Evolutionary conservation across 2,797 vertebrate species (phyloP).

Genomic region (Arrhamphus sclerolepis): DNA sequence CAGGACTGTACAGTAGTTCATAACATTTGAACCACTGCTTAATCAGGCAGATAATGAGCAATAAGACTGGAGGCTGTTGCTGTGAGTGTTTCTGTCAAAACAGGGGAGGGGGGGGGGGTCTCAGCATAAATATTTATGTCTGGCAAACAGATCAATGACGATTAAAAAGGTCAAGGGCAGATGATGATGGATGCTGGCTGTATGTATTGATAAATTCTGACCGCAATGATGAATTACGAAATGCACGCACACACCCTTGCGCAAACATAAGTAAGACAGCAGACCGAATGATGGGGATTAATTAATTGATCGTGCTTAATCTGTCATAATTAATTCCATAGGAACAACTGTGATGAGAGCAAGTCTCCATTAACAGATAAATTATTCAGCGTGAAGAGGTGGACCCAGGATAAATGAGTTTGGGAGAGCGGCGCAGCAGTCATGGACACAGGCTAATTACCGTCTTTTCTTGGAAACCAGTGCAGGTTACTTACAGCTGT

Average conservation of each 20-base stretch:
- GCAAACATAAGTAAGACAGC: conserved; percentile 16
- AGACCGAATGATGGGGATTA: conserved; percentile 69
- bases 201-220: conserved; percentile 72
- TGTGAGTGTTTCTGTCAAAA: conserved; percentile 47
- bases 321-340: conserved; percentile 79
- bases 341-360: conserved; percentile 73
- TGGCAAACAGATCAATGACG: conserved; percentile 76
- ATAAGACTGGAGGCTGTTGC: conserved; percentile 48
- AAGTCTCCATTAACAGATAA: conserved; percentile 72
- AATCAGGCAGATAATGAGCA: conserved; percentile 77
- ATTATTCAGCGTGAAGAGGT: conserved; percentile 73
- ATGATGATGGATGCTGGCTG: conserved; percentile 72
- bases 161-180: conserved; percentile 81
- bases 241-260: conserved; percentile 34
- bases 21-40: conserved; percentile 68
- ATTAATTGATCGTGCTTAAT: conserved; percentile 75
- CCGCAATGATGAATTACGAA: conserved; percentile 66
- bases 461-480: conserved; percentile 72
- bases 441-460: conserved; percentile 69
- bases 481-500: conserved; percentile 61
- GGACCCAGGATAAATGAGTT: conserved; percentile 69
- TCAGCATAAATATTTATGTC: conserved; percentile 76
- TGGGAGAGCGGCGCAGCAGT: conserved; percentile 61
- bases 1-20: conserved; percentile 50
- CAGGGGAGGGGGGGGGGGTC: conserved; percentile 39